Evolutionary conservation across 2,888 invertebrate genomes (phyloP), one percentile per base, ranked within the genome.

Genomic region (Marronus borbonicus): DNA sequence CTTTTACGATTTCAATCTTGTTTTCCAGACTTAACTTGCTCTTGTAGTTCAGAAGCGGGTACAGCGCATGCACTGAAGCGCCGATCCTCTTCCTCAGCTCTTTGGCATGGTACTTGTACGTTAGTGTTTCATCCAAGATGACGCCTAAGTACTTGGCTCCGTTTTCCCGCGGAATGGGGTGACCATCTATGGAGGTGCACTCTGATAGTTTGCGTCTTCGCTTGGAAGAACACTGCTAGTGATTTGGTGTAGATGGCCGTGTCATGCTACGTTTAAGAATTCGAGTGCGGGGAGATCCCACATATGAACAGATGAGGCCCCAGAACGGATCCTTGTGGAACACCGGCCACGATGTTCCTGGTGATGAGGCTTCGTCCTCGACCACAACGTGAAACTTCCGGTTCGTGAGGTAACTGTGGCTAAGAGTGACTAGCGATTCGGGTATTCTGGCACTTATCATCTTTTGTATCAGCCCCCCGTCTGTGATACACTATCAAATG

Each of bases 271-370:
- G 2, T 75, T 14, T 12, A 17, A 62, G 20, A 49, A 10, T 49
- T 20, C 2, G 1, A 10, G 24, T 20, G 14, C 36, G 8, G 75
- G 75, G 24, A 44, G 39, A 62, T 75, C 75, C 0, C 12, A 14
- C 4, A 24, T 39, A 2, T 76, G 24, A 55, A 76, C 1, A 68
- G 58, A 4, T 31, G 2, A 0, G 68, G 68, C 12, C 55, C 24
- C 3, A 76, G 55, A n/a, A 62, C 68, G 24, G 77, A 62, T 1
- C 77, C 77, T 58, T 77, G 77, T 12, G 1, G 77, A 69, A 14
- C 52, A 3, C 52, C 52, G 4, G 52, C 52, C 17, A 3, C 0
- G 17, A 52, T 52, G 14, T 4, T 8, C 17, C 52, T 52, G 14
- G 52, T n/a, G 14, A n/a, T 14, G 52, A 52, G 4, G 52, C 4